Base-by-base conservation (phyloP, 2,888 invertebrate genomes). In the Metacarcinus magister region DNA sequence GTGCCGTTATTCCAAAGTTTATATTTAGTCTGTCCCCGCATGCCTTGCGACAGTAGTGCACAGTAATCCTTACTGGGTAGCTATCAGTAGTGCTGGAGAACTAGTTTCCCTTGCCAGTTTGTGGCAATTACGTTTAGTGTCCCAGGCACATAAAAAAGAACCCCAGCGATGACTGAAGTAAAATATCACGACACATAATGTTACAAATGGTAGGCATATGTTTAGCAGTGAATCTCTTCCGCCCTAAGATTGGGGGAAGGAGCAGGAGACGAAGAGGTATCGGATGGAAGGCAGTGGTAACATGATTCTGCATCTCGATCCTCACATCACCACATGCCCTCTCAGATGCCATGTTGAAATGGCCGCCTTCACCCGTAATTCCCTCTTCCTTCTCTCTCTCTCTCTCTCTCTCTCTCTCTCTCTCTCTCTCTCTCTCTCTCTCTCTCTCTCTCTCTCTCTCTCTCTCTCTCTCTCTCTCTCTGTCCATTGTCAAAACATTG, bases 241-340 rank as follows among this genome's bases (percentile, higher is more conserved):
- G 10, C 39, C 8, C 16, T 32, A 87, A 39, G 87, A 75, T 28
- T 75, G 28, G 28, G 13, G 87, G 87, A 87, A 10, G 87, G 39
- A 87, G 23, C 87, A 87, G 39, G 39, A 87, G 39, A 32, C 87
- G 87, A 32, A 32, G 39, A 32, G 39, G 87, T 75, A n/a, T 75
- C 75, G 5, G 28, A 28, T 75, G 75, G 32, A 87, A 16, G 39
- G 32, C 39, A 10, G 39, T 39, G 87, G 39, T 87, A 87, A 87
- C 87, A 28, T 87, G 87, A 87, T 87, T 32, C 87, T 87, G 39
- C 87, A 10, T 39, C 39, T 87, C 16, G 32, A 87, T 7, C 39
- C 87, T 28, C 75, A 75, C 75, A 28, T 75, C 75, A 87, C 87
- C 87, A 87, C 87, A 87, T 23, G 67, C 1, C 87, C 87, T 87